phyloP scores from a whole-genome alignment of 2,888 invertebrate species.

The Hyposoter didymator region DNA sequence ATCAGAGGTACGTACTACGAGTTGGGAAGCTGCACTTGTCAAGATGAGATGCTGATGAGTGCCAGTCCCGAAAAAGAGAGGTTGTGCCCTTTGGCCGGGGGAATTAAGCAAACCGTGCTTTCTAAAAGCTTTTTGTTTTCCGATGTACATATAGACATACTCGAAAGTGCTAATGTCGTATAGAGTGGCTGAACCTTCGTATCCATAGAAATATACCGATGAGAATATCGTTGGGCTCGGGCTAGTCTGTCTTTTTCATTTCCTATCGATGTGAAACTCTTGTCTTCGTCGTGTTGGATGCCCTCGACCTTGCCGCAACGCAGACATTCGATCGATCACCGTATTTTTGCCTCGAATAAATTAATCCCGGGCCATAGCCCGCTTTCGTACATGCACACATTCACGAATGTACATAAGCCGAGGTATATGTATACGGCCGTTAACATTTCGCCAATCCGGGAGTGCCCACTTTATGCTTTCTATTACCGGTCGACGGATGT shows the following conservation, averaged over 20 bases:
- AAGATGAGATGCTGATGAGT: constrained; percentile 30
- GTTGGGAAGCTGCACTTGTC: background rate
- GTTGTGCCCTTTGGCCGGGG: background rate
- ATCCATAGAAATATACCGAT: constrained; percentile 41
- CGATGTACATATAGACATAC: constrained; percentile 19
- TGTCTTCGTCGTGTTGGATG: constrained; percentile 55
- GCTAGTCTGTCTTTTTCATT: background rate
- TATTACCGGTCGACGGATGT: constrained; percentile 61
- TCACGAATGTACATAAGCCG: background rate
- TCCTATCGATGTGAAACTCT: background rate
- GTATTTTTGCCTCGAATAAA: constrained; percentile 77
- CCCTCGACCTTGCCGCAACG: constrained; percentile 72
- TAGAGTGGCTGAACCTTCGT: constrained; percentile 5
- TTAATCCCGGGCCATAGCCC: constrained; percentile 70
- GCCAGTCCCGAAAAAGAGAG: background rate
- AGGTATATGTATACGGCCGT: background rate
- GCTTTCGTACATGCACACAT: constrained; percentile 13
- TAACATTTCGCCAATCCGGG: constrained; percentile 23
- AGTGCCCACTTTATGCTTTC: constrained; percentile 46
- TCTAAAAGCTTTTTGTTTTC: constrained; percentile 40
- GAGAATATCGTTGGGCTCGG: constrained; percentile 40
- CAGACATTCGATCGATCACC: constrained; percentile 69
- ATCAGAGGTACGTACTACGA: constrained; percentile 76
- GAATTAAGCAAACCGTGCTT: background rate
- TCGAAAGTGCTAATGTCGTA: background rate